These are phyloP conservation scores for Tachypleus tridentatus DNA, from an alignment of 1,140 invertebrate species.

Conservation along the genomic window DNA sequence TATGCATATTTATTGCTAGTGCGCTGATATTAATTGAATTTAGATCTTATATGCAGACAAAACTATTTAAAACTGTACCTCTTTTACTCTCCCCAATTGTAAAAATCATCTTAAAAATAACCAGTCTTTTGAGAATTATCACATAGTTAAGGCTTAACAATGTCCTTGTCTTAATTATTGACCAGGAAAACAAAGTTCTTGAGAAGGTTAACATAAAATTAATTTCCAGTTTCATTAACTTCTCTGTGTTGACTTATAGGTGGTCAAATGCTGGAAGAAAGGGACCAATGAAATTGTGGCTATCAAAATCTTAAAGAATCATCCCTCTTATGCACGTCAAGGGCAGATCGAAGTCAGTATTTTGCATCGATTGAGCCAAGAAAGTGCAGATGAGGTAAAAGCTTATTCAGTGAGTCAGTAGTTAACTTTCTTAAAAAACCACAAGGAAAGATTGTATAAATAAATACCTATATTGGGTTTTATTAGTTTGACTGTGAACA, in stretches of 20 bases:
- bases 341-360: slow-evolving; percentile 99
- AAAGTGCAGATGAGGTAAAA: slow-evolving; percentile 73
- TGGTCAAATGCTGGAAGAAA: slow-evolving; percentile 99
- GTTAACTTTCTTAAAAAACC: background rate
- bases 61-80: no score
- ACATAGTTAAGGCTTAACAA: background rate
- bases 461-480: background rate
- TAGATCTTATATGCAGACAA: no score
- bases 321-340: slow-evolving; percentile 98
- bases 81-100: no score
- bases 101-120: no score
- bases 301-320: slow-evolving; percentile 99
- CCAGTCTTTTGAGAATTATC: no score
- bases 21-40: no score
- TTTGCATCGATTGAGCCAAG: slow-evolving; percentile 89
- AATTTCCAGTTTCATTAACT: background rate
- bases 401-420: slow-evolving; percentile 39
- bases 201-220: background rate
- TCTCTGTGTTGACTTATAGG: slow-evolving; percentile 37
- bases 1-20: no score
- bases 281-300: slow-evolving; percentile 99
- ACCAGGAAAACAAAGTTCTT: no score
- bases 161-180: background rate
- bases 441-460: background rate
- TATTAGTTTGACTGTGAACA: no score